These are phyloP conservation scores for Charaxes varanes DNA, from an alignment of 1,140 invertebrate genomes.

Conservation along the genomic window DNA sequence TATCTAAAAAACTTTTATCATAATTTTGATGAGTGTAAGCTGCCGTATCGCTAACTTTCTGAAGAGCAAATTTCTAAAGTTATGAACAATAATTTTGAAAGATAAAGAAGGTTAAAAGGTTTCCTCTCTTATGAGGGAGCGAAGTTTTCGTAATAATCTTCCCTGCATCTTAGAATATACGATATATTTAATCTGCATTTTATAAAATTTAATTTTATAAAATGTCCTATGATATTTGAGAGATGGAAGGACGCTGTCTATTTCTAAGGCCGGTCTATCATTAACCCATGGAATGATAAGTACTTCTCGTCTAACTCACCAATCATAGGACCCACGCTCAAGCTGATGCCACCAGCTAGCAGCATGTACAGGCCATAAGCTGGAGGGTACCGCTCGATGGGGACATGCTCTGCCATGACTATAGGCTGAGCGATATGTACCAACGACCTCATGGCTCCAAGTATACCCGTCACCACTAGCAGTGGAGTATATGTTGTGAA, in stretches of 20 bases:
- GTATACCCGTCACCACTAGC: conserved; percentile 68
- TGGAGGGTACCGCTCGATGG: conserved; percentile 77
- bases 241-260: too few species aligned
- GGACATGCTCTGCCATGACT: conserved; percentile 77
- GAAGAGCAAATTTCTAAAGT: conserved; percentile 1
- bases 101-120: neutral
- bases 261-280: too few species aligned
- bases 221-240: too few species aligned
- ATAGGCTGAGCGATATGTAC: conserved; percentile 75
- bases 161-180: too few species aligned
- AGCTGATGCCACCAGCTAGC: conserved; percentile 56
- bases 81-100: neutral
- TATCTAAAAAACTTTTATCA: conserved; percentile 19
- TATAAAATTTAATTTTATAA: conserved; percentile 3
- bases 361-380: conserved; percentile 80
- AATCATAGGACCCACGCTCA: conserved; percentile 59
- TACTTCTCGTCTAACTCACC: conserved; percentile 38
- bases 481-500: conserved; percentile 57
- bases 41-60: conserved; percentile 3
- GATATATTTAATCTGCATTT: too few species aligned
- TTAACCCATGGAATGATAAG: too few species aligned
- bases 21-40: conserved; percentile 16
- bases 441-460: conserved; percentile 74
- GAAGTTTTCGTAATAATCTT: too few species aligned
- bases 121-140: too few species aligned